Evolutionary conservation across 30 jellyfish, hydroid and myxozoan genomes (phyloP), one percentile per base, ranked within the genome.

Genomic region (Calvadosia cruxmelitensis): DNA sequence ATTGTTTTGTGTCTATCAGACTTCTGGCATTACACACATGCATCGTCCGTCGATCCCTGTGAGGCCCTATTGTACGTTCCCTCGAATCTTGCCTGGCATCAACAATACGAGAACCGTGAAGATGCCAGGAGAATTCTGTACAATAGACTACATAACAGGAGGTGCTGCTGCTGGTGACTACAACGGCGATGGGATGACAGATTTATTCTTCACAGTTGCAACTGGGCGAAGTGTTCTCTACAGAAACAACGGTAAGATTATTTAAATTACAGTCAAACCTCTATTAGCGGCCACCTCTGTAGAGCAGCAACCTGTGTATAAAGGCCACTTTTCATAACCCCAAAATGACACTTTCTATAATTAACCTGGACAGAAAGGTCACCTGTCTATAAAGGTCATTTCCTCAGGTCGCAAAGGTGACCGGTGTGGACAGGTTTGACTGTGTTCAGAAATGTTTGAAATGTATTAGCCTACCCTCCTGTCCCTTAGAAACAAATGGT

Each of bases 101-200:
- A 86, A 79, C 50, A 63, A 87, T n/a, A 20, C 84, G 25, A 61
- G 74, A 34, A 85, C 93, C 23, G 63, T n/a, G 33, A 29, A 42
- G 20, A 78, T 89, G 7, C 33, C 89, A 71, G 93, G 93, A 20
- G 93, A 89, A 34, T 70, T 75, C 50, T 89, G 98, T 62, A 68
- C 81, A 15, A 51, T 72, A 27, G 98, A 89, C 48, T 79, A 77
- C 52, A 53, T 89, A 31, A 76, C 98, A 3, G 98, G 95, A 23
- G 98, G 98, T 29, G 90, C 78, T 2, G 98, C 98, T 27, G 94
- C 70, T 29, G 98, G 98, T 5, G 98, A 89, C 67, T 89, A 69
- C 71, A 94, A 89, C 75, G 78, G 82, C 57, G 98, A 89, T 76
- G 98, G 98, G 0, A 12, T 80, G 62, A 83, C n/a, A 48, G 98